Conservation (phyloP, 1,140 invertebrate species). For the Drosophila asahinai region DNA sequence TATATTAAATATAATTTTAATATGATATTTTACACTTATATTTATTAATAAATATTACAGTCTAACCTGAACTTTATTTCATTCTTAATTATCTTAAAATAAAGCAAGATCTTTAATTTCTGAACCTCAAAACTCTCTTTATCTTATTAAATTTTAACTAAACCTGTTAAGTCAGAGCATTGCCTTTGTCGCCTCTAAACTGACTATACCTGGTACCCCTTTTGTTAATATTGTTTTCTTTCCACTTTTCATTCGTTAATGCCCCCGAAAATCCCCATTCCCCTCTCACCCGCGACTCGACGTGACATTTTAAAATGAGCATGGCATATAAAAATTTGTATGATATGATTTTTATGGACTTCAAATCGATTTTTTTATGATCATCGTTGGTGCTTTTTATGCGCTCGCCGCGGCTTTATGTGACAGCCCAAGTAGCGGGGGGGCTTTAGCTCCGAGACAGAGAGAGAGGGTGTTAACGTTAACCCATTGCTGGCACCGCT, state of each 20-base stretch:
- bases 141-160: background rate
- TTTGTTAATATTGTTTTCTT: slow-evolving; percentile 30
- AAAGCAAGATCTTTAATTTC: background rate
- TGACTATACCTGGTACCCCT: background rate
- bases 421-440: slow-evolving; percentile 46
- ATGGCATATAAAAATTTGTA: slow-evolving; percentile 79
- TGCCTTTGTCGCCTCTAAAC: background rate
- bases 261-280: background rate
- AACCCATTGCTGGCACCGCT: slow-evolving; percentile 28
- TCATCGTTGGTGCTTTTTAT: slow-evolving; percentile 73
- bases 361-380: slow-evolving; percentile 82
- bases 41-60: too few relatives aligned
- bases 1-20: too few relatives aligned
- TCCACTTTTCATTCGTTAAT: slow-evolving; percentile 15
- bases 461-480: slow-evolving; percentile 13
- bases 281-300: background rate
- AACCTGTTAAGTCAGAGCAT: background rate
- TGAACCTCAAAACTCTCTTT: too few relatives aligned
- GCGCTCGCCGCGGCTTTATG: slow-evolving; percentile 70
- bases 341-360: slow-evolving; percentile 83
- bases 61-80: too few relatives aligned
- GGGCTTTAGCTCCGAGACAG: background rate
- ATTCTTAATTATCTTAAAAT: too few relatives aligned
- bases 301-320: slow-evolving; percentile 49
- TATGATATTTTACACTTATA: too few relatives aligned